Conservation (phyloP, 2,888 invertebrate genomes). For the Crepidodera aurea region DNA sequence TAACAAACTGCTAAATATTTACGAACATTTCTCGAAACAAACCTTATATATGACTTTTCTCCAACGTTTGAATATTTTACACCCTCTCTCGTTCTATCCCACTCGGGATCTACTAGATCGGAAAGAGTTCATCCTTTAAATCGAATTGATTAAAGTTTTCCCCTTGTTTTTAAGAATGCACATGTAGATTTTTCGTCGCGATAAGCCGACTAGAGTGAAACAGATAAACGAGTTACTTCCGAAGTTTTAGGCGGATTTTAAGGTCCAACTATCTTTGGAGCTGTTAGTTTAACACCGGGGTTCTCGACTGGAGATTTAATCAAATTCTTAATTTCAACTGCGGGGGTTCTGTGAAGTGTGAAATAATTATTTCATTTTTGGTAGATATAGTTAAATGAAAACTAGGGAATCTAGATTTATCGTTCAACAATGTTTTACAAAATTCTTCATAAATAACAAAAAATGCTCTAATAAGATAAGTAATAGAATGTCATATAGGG, state of each 20-base stretch:
- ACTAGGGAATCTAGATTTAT: neutral
- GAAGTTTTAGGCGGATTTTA: constrained; percentile 28
- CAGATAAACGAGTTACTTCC: constrained; percentile 18
- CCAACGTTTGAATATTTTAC: constrained; percentile 6
- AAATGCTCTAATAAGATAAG: too few relatives aligned
- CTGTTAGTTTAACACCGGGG: constrained; percentile 21
- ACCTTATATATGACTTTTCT: constrained; percentile 1
- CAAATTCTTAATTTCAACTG: constrained; percentile 17
- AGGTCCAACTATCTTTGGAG: constrained; percentile 28
- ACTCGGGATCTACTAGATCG: neutral
- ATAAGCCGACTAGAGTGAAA: constrained; percentile 17
- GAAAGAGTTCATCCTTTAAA: constrained; percentile 13
- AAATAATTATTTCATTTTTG: constrained; percentile 3
- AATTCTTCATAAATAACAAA: too few relatives aligned
- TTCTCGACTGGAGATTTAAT: constrained; percentile 4
- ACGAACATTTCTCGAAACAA: constrained; percentile 10
- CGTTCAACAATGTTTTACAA: too few relatives aligned
- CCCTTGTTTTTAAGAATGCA: constrained; percentile 7
- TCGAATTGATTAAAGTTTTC: constrained; percentile 21
- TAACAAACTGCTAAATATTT: constrained; percentile 13
- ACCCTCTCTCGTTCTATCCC: constrained; percentile 2
- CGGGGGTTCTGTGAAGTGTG: neutral
- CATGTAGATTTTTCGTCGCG: constrained; percentile 23
- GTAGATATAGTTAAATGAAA: too few relatives aligned
- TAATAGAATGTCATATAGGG: too few relatives aligned